Evolutionary conservation across 2,113 vertebrate species (phyloP).

Genomic region (Ptilonorhynchus violaceus): DNA sequence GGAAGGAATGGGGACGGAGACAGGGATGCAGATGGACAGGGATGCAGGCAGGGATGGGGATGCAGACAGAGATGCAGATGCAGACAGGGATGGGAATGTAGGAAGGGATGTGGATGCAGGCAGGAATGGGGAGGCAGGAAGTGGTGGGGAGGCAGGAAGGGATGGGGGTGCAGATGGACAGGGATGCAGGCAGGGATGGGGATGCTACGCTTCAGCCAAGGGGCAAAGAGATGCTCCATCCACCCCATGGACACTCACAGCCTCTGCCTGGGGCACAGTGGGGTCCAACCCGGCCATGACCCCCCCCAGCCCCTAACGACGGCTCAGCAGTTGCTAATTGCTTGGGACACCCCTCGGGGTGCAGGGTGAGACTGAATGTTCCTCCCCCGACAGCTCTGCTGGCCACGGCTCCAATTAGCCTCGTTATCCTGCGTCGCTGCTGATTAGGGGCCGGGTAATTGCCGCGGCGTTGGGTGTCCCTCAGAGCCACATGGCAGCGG

Average conservation of each 20-base stretch:
- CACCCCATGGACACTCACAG: neutral
- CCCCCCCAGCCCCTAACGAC: neutral
- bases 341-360: neutral
- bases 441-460: constrained; percentile 19
- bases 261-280: accelerated
- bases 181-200: too few relatives aligned
- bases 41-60: neutral
- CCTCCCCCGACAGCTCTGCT: neutral
- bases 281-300: neutral
- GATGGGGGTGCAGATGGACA: neutral
- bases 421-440: neutral
- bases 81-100: neutral
- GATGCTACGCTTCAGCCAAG: neutral
- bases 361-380: neutral
- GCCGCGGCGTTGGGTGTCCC: neutral
- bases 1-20: too few relatives aligned
- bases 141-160: neutral
- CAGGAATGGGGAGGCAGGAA: accelerated
- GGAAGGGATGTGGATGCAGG: neutral
- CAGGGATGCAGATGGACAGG: neutral
- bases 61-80: neutral
- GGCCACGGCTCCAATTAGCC: constrained; percentile 22
- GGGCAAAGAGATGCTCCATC: neutral
- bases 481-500: neutral
- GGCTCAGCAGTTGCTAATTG: neutral